These are phyloP conservation scores for Pluvianellus socialis DNA, from an alignment of 2,113 vertebrate genomes.

Conservation along the genomic window DNA sequence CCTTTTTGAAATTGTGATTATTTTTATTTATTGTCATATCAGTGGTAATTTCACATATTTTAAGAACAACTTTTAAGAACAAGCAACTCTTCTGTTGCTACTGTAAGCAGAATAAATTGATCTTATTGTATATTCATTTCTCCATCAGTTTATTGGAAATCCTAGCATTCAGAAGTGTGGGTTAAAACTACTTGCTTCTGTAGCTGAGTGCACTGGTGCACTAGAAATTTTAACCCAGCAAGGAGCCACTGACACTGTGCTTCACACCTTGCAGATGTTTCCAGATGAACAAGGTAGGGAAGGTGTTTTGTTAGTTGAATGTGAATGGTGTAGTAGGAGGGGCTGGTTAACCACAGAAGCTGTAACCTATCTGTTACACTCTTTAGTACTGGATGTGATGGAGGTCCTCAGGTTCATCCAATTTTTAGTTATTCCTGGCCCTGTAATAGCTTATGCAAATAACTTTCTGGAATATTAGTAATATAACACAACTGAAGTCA, in stretches of 20 bases:
- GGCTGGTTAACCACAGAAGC: neutral
- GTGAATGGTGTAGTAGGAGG: neutral
- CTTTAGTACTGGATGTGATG: neutral
- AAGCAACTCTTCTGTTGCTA: neutral
- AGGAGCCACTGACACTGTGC: constrained; percentile 87
- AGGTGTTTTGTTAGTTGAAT: neutral
- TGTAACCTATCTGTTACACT: neutral
- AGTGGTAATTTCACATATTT: neutral
- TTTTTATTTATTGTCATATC: too few relatives aligned
- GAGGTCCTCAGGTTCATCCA: neutral
- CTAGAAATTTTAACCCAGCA: constrained; percentile 86
- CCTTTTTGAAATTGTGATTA: too few relatives aligned
- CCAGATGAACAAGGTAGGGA: constrained; percentile 83
- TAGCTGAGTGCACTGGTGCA: constrained; percentile 84
- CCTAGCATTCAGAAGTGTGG: constrained; percentile 86
- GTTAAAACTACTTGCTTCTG: constrained; percentile 81
- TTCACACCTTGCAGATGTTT: constrained; percentile 93
- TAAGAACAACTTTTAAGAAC: neutral
- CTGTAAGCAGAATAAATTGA: neutral
- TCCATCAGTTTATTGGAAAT: constrained; percentile 87
- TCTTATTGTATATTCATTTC: constrained; percentile 6
- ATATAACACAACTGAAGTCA: neutral
- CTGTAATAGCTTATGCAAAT: neutral
- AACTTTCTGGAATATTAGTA: neutral
- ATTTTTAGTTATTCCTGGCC: neutral